Base-by-base conservation (phyloP, 2,888 invertebrate species). In the Drosophila flavopinicola region DNA sequence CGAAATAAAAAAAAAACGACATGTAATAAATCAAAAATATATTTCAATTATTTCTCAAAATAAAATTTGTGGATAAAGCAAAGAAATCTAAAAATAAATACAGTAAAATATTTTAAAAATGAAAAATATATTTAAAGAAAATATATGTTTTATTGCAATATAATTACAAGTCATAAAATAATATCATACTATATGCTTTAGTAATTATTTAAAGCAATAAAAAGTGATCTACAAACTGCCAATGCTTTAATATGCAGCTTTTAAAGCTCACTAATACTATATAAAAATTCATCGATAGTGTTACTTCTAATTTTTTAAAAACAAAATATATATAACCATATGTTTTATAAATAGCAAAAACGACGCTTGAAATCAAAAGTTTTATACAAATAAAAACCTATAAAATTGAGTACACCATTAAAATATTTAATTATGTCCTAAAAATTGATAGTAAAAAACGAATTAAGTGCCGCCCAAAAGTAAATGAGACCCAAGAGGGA, bases 361-460 rank as follows among this genome's bases (percentile, higher is more conserved):
- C 9, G 15, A 17, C 29, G 37, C 9, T 42, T 11, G 17, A 42
- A 58, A 47, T 25, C 9, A 54, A 38, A 48, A 29, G 7, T 10
- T 3, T n/a, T 25, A 9, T 0, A 4, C 5, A 13, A 38, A 24
- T 13, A 1, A 11, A 53, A 29, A 29, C 6, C n/a, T 15, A 56
- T 63, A 56, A 56, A 63, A 53, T 60, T 48, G 38, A 67, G 48
- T 38, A 48, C 23, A 24, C 24, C 2, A 53, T 58, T 29, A 61
- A 72, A 63, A 7, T 38, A 48, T 67, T 58, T 72, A 38, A 64
- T 49, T 64, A 47, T 38, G 57, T 32, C 33, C 47, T 54, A 15
- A 17, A 63, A 57, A 52, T 25, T 57, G 61, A 58, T 57, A 67
- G 25, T 63, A 63, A 63, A 58, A 57, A 67, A 27, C 38, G 13